Conservation (phyloP, 2,113 vertebrate genomes). For the Ceuthmochares aereus region DNA sequence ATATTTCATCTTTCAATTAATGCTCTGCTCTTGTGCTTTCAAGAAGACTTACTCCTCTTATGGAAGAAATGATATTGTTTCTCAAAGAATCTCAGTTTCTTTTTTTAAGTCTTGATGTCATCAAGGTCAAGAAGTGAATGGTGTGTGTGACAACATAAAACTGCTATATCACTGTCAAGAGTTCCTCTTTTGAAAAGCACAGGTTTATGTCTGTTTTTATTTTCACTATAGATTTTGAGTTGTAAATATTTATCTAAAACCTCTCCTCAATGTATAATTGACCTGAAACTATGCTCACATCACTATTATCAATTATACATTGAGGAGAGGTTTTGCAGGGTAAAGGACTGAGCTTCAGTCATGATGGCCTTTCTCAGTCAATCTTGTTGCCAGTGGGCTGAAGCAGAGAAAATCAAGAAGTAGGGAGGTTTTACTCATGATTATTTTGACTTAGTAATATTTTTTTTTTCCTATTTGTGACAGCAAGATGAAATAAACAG, state of each 20-base stretch:
- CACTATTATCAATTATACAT: neutral
- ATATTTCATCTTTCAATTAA: neutral
- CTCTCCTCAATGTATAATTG: too few species aligned
- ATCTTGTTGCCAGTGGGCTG: neutral
- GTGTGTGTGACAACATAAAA: too few species aligned
- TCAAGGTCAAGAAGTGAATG: too few species aligned
- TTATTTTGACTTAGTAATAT: neutral
- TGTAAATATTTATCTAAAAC: too few species aligned
- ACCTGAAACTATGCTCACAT: neutral
- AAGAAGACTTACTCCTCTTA: neutral
- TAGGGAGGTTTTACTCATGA: neutral
- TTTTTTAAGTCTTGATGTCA: neutral
- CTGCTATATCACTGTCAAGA: too few species aligned
- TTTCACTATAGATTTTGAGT: too few species aligned
- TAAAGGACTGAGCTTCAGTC: neutral
- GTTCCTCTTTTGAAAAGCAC: too few species aligned
- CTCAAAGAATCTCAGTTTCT: neutral
- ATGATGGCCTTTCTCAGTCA: neutral
- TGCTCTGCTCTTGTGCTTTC: neutral
- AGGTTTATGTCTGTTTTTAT: too few species aligned
- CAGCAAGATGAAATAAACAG: neutral
- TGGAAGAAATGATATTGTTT: neutral
- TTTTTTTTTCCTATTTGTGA: neutral
- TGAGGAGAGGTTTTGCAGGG: neutral
- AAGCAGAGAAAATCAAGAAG: neutral